A percentile compares a stretch with the other conserved stretches of the same genome.
Conservation (phyloP, 2,113 vertebrate genomes). For the Trematomus loennbergii region DNA sequence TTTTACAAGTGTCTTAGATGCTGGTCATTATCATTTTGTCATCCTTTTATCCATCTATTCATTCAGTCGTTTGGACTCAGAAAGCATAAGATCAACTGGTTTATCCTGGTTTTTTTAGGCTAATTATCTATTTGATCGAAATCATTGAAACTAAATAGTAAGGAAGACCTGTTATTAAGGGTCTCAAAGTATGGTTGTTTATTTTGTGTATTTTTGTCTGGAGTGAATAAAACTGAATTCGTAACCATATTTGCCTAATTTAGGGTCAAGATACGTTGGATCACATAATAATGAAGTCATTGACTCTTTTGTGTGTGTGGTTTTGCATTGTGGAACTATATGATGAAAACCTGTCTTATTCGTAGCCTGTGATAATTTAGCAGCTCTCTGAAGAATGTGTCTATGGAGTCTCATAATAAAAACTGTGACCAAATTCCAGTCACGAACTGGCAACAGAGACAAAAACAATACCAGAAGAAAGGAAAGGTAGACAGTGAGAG, state of each 20-base stretch:
- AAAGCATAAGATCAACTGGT: too few relatives aligned
- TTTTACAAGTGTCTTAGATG: not conserved
- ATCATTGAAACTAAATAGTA: not conserved
- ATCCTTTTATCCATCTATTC: not conserved
- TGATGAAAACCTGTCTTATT: constrained; percentile 35
- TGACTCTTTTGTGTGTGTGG: not conserved
- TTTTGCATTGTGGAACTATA: not conserved
- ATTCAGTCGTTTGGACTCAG: too few relatives aligned
- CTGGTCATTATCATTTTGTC: not conserved
- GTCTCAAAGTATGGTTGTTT: not conserved
- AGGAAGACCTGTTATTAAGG: not conserved
- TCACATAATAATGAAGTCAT: not conserved
- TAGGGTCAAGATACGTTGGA: not conserved
- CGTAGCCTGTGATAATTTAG: constrained; percentile 52
- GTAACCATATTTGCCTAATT: not conserved
- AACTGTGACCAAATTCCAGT: constrained; percentile 55
- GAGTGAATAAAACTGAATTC: too few relatives aligned
- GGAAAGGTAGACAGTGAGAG: constrained; percentile 26
- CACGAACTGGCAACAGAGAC: constrained; percentile 40
- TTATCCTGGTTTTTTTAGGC: too few relatives aligned
- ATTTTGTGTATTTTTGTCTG: too few relatives aligned
- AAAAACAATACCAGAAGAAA: constrained; percentile 53
- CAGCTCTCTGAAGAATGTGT: constrained; percentile 45
- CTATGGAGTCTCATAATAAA: constrained; percentile 48
- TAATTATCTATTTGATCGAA: not conserved